Evolutionary conservation across 1,140 invertebrate species (phyloP), one percentile per base, ranked within the genome.

Genomic region (Aphelinus atriplicis): DNA sequence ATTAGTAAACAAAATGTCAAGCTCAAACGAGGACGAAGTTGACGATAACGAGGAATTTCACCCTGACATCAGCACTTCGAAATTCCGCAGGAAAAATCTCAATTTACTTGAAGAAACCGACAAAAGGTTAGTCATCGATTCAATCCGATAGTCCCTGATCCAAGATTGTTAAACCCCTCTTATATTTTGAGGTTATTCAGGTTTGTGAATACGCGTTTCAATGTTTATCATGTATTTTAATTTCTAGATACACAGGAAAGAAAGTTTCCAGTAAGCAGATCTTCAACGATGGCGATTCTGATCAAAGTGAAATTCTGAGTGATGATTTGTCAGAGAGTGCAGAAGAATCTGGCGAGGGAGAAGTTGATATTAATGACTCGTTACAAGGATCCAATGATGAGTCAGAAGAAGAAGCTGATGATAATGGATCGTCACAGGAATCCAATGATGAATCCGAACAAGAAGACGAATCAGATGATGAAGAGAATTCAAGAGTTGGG

Each of bases 201-300:
- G 9, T 46, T 58, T 47, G n/a, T 65, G 47, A 73, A 53, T 50
- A n/a, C 6, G n/a, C 57, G n/a, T 65, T 7, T n/a, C 42, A 48
- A 63, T 53, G 3, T 58, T 68, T 68, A 64, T 26, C 46, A 60
- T 53, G 56, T 71, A 58, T 60, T 77, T 67, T 73, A 62, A 69
- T 78, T 80, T 74, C 7, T 48, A 92, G 92, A 72, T 96, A 96
- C 85, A 90, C 90, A 62, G 94, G 94, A 0, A 91, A 91, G 87
- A 92, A 93, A 63, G 84, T 90, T 45, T 91, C 90, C 55, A 87
- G 90, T 57, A 91, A 90, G 78, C 85, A 89, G 62, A 72, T 89
- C 51, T 86, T 76, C 3, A 72, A 82, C 56, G 86, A 84, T 76
- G 81, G 82, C 26, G 74, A 73, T 68, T 81, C 83, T 53, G 69